A percentile compares a stretch with the other conserved stretches of the same genome.
Conservation (phyloP, 1,140 invertebrate species). For the Acyrthosiphon pisum region DNA sequence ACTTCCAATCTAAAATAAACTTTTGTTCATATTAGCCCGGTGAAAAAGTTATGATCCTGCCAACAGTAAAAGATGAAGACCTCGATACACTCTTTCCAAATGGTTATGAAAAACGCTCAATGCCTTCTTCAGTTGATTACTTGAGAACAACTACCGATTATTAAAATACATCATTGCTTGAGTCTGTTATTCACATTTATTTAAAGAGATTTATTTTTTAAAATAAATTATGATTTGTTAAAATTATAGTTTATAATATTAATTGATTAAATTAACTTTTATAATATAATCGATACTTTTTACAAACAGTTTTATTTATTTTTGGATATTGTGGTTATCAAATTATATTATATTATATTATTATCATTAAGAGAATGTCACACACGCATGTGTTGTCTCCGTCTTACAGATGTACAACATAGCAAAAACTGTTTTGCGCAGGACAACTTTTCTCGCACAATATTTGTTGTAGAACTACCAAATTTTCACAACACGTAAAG, state of each 20-base stretch:
- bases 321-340: background rate
- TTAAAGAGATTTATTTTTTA: background rate
- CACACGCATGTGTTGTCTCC: too few relatives aligned
- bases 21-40: conserved; percentile 70
- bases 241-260: background rate
- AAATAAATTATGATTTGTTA: background rate
- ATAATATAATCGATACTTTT: background rate
- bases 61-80: conserved; percentile 75
- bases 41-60: conserved; percentile 83
- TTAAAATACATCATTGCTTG: conserved; percentile 61
- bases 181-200: background rate
- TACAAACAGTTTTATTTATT: background rate
- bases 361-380: background rate
- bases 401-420: too few relatives aligned
- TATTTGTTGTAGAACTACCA: too few relatives aligned
- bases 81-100: conserved; percentile 75
- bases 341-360: too few relatives aligned
- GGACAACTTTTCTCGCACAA: too few relatives aligned
- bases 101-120: conserved; percentile 71
- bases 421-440: too few relatives aligned
- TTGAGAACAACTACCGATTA: conserved; percentile 78
- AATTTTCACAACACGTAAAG: too few relatives aligned
- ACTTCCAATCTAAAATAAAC: background rate
- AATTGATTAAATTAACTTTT: too few relatives aligned
- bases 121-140: conserved; percentile 84